A percentile compares a stretch with the other conserved stretches of the same genome.
phyloP scores from a whole-genome alignment of 2,113 vertebrate genomes.

The Poeciliopsis turrubarensis region DNA sequence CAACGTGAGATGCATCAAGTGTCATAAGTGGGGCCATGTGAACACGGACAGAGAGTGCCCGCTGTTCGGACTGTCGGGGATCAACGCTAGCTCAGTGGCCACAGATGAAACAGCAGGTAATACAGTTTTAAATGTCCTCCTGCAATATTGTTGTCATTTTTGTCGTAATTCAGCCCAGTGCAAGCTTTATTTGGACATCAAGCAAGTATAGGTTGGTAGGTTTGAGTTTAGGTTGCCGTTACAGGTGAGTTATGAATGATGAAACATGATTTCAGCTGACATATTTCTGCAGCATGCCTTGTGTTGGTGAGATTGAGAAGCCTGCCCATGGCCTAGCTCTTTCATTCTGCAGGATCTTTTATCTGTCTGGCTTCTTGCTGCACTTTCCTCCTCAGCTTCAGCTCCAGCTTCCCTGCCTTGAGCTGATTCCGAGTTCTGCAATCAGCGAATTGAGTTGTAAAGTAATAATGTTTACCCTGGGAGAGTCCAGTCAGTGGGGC shows the following conservation, averaged over 20 bases:
- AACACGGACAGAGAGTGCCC: constrained; percentile 98
- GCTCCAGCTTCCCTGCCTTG: constrained; percentile 27
- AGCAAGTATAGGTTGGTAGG: background rate
- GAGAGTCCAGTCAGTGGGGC: constrained; percentile 83
- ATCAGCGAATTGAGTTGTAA: constrained; percentile 77
- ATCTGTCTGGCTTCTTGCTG: constrained; percentile 23
- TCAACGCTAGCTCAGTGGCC: constrained; percentile 93
- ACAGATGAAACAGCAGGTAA: constrained; percentile 89
- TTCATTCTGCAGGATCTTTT: constrained; percentile 11
- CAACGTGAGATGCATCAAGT: constrained; percentile 98
- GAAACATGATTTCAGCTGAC: background rate
- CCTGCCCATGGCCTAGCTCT: background rate
- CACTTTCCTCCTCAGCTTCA: constrained; percentile 28
- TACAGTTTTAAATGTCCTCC: background rate
- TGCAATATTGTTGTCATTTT: background rate
- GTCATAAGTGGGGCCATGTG: constrained; percentile 99
- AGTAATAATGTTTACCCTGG: constrained; percentile 77
- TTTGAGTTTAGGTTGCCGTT: background rate
- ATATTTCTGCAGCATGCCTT: background rate
- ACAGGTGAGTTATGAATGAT: background rate
- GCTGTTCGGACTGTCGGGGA: constrained; percentile 97
- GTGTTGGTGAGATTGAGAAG: background rate
- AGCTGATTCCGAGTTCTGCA: constrained; percentile 70
- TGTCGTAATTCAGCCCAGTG: background rate
- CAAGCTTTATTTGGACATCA: background rate